A percentile compares a stretch with the other conserved stretches of the same genome.
Conservation (phyloP, 2,113 vertebrate species). For the Oenanthe oenanthe region DNA sequence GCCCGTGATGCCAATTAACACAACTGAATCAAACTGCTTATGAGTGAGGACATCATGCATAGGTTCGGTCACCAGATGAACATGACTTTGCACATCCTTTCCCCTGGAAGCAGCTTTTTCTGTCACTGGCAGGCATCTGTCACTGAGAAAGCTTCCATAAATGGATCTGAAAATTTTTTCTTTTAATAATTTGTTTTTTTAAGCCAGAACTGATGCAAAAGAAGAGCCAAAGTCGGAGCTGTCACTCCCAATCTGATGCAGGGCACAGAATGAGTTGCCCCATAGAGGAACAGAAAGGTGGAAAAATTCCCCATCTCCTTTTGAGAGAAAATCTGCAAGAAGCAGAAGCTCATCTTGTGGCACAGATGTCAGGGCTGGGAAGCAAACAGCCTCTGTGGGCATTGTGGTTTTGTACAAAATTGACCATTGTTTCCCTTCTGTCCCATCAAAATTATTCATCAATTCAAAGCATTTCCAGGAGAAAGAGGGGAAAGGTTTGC, state of each 20-base stretch:
- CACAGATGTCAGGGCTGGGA: not conserved
- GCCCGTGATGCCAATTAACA: not conserved
- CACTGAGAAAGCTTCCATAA: not conserved
- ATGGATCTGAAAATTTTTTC: not conserved
- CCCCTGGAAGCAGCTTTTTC: not conserved
- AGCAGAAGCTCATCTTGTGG: not conserved
- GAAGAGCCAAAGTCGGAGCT: not conserved
- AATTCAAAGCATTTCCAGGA: not conserved
- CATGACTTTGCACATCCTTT: not conserved
- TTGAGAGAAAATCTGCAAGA: not conserved
- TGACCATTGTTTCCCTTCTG: not conserved
- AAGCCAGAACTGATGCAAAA: not conserved
- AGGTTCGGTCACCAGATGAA: not conserved
- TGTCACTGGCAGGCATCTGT: not conserved
- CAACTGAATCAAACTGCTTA: not conserved
- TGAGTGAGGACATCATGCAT: not conserved
- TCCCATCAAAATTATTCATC: not conserved
- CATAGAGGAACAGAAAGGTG: not conserved
- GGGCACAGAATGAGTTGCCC: not conserved
- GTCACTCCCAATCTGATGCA: not conserved
- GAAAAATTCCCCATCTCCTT: not conserved
- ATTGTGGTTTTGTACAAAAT: not conserved
- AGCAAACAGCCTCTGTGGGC: not conserved
- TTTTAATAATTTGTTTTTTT: not conserved
- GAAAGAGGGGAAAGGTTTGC: not conserved